Evolutionary conservation across 2,113 vertebrate species (phyloP), one percentile per base, ranked within the genome.

Genomic region (Hippocampus guttulatus): DNA sequence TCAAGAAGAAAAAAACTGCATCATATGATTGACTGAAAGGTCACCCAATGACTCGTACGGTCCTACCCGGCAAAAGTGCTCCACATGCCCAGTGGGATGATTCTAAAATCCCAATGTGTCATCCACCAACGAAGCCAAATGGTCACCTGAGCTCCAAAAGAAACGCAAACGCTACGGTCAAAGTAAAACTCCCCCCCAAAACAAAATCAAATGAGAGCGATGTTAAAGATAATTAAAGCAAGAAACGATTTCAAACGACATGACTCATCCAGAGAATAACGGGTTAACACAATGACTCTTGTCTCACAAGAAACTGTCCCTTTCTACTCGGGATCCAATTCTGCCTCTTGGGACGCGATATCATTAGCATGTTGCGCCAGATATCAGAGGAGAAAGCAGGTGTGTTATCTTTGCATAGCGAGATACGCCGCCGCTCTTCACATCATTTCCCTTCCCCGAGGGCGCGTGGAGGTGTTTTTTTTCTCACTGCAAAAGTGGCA

Each of bases 371-470:
- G 63, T 12, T 23, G 63, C 21, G 21, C 4, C 16, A 14, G 55
- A 64, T 64, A 64, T 64, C 62, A 23, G 62, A 64, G 8, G 9
- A 40, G 62, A 64, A 43, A 43, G 62, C 40, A 64, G 21, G 40
- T 64, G 62, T 64, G 20, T 64, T 64, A 23, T 64, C 62, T 64
- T 64, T 43, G 62, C 62, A 43, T 14, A 64, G 63, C 40, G 45
- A 43, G 40, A 27, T 15, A 58, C 55, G 55, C 55, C 55, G 55
- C 55, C 23, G 55, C 55, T 64, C 10, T 64, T 25, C 40, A 14
- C 63, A 64, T 64, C 63, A 15, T 58, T 58, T 25, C 16, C 16
- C 15, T 41, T 23, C 23, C n/a, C n/a, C 6, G 63, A 45, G 63
- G 63, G 63, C n/a, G 14, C 63, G 40, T 64, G 63, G 43, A 64